Percentiles rank a stretch among this genome's conserved stretches.
Evolutionary conservation across 2,113 vertebrate genomes (phyloP).

Genomic region (Kobus ellipsiprymnus): DNA sequence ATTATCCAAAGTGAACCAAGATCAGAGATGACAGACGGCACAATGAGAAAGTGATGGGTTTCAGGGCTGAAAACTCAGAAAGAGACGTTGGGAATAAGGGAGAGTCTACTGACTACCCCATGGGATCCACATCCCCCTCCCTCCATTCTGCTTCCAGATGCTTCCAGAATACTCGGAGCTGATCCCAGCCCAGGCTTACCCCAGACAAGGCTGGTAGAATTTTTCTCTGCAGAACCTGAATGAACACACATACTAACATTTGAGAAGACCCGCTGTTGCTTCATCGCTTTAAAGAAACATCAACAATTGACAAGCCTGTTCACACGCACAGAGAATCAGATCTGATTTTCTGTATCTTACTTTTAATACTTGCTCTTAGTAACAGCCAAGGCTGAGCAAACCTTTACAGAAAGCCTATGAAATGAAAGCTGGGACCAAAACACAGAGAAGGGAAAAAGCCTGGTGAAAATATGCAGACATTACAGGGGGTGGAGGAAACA

Average conservation of each 20-base stretch:
- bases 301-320: background rate
- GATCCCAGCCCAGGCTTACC: background rate
- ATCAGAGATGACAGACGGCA: background rate
- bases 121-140: background rate
- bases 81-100: background rate
- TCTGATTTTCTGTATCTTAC: background rate
- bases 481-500: background rate
- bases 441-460: background rate
- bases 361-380: background rate
- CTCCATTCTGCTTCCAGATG: background rate
- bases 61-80: background rate
- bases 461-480: background rate
- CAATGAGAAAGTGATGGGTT: background rate
- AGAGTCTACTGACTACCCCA: background rate
- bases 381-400: background rate
- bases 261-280: background rate
- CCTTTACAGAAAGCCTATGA: background rate
- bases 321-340: background rate
- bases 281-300: background rate
- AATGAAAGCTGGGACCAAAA: background rate
- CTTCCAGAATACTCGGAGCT: background rate
- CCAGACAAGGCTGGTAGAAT: background rate
- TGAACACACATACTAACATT: background rate
- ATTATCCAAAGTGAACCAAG: background rate
- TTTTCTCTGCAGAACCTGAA: background rate